These are phyloP conservation scores for Stylophora pistillata DNA, from an alignment of 64 coral and sea anemone species.

Conservation along the genomic window DNA sequence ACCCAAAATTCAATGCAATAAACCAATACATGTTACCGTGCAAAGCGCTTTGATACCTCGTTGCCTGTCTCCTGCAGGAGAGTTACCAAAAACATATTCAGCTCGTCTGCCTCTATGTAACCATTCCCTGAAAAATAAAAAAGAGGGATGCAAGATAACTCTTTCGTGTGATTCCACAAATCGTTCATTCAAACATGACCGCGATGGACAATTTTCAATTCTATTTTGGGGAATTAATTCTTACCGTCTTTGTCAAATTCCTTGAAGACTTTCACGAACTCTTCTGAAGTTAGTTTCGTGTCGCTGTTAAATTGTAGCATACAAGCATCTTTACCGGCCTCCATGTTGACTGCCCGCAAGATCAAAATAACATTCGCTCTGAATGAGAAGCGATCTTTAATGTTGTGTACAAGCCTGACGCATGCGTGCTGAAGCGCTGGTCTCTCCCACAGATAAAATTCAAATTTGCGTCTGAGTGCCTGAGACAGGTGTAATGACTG, in stretches of 20 bases:
- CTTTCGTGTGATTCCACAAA: not conserved
- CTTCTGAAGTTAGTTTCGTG: constrained; percentile 6
- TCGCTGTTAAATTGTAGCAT: constrained; percentile 17
- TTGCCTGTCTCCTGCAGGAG: constrained; percentile 30
- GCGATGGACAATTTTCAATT: not conserved
- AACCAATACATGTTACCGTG: not conserved
- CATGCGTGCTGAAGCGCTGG: constrained; percentile 6
- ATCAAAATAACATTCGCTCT: constrained; percentile 33
- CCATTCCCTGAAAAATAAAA: constrained; percentile 12
- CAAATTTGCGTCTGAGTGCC: constrained; percentile 17
- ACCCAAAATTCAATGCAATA: too few species aligned
- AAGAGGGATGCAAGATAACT: not conserved
- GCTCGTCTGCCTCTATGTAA: constrained; percentile 21
- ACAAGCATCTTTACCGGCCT: constrained; percentile 1
- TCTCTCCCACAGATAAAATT: not conserved
- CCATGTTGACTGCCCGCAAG: constrained; percentile 27
- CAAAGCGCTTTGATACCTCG: not conserved
- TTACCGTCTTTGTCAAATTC: constrained; percentile 54
- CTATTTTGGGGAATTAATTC: not conserved
- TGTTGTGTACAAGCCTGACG: not conserved
- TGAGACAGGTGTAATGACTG: not conserved
- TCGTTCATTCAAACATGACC: not conserved
- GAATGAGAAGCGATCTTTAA: constrained; percentile 1
- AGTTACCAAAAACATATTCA: not conserved
- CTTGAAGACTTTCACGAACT: constrained; percentile 53